Conservation (phyloP, 2,888 invertebrate genomes). For the Hirtodrosophila confusa region DNA sequence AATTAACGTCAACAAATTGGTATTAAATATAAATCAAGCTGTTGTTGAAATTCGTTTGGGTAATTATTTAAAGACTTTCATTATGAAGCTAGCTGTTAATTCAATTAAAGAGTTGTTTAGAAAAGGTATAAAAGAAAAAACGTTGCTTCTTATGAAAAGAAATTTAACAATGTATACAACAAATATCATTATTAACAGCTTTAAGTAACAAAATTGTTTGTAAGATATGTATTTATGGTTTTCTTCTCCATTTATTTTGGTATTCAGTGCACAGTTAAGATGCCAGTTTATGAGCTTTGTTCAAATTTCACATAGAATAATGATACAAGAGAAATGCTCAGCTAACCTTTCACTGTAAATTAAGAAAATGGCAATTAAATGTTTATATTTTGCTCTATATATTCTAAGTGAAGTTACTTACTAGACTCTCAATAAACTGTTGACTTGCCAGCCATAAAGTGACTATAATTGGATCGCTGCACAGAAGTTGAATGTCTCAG, state of each 20-base stretch:
- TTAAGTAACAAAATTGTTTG: no score
- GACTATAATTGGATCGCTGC: conserved; percentile 44
- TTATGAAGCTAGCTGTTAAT: background rate
- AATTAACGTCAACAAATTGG: conserved; percentile 27
- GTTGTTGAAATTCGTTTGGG: conserved; percentile 6
- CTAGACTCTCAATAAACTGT: conserved; percentile 53
- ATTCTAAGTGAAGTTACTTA: conserved; percentile 38
- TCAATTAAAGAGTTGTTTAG: no score
- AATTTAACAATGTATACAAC: no score
- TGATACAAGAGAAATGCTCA: background rate
- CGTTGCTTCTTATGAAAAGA: no score
- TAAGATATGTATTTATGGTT: no score
- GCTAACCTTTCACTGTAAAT: background rate
- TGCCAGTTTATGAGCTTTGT: background rate
- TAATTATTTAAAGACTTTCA: conserved; percentile 7
- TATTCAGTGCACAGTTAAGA: background rate
- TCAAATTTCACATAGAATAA: background rate
- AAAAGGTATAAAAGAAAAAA: no score
- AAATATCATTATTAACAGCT: no score
- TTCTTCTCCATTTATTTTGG: no score
- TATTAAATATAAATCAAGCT: conserved; percentile 5
- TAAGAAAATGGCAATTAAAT: background rate
- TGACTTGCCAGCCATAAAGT: conserved; percentile 42
- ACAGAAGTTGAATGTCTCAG: conserved; percentile 28
- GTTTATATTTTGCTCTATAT: background rate